A percentile compares a stretch with the other conserved stretches of the same genome.
phyloP scores from a whole-genome alignment of 2,797 vertebrate species.

The Scyliorhinus canicula region DNA sequence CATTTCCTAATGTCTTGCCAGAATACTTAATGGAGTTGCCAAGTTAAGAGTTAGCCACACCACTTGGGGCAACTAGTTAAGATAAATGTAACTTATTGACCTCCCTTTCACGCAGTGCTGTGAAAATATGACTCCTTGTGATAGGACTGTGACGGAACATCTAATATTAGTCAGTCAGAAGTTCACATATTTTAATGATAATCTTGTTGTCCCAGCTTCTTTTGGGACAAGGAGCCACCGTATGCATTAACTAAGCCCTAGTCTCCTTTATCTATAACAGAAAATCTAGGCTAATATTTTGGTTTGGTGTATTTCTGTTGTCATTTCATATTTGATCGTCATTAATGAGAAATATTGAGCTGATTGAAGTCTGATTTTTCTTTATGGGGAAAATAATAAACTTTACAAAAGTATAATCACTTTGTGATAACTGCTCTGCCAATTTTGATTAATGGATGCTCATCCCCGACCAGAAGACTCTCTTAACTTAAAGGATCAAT shows the following conservation, averaged over 20 bases:
- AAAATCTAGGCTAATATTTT: background rate
- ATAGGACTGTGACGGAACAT: background rate
- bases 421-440: background rate
- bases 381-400: background rate
- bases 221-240: background rate
- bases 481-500: background rate
- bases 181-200: background rate
- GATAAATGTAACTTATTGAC: background rate
- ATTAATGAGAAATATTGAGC: background rate
- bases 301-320: background rate
- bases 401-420: background rate
- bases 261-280: too few species aligned
- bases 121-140: background rate
- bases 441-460: background rate
- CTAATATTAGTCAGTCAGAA: background rate
- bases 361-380: background rate
- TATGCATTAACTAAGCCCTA: background rate
- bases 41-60: background rate
- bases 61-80: background rate
- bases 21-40: too few species aligned
- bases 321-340: background rate
- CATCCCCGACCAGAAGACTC: background rate
- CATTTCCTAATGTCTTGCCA: background rate
- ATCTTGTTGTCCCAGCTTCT: background rate
- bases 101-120: background rate